These are phyloP conservation scores for Melieria crassipennis DNA, from an alignment of 2,888 invertebrate genomes.

Conservation along the genomic window DNA sequence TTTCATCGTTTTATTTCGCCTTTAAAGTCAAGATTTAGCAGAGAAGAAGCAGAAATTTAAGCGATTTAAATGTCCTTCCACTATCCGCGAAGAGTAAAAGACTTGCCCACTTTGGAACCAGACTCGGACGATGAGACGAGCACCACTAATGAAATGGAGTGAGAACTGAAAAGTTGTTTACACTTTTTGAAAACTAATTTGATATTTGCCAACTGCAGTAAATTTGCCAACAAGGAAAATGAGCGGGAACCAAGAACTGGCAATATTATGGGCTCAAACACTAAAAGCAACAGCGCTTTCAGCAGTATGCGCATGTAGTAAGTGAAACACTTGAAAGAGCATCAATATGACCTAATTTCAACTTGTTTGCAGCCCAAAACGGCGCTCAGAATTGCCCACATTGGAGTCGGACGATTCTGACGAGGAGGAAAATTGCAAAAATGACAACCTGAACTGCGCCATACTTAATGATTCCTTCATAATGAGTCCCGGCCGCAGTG, in stretches of 20 bases:
- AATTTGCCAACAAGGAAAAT: constrained; percentile 48
- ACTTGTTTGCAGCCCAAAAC: constrained; percentile 52
- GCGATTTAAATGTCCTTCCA: constrained; percentile 40
- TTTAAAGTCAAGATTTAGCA: no score
- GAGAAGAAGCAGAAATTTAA: not conserved
- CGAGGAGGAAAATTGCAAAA: constrained; percentile 50
- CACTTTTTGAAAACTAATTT: no score
- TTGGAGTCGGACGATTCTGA: constrained; percentile 61
- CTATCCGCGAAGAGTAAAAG: constrained; percentile 59
- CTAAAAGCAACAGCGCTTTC: constrained; percentile 31
- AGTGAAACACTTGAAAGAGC: constrained; percentile 24
- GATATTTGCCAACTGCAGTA: no score
- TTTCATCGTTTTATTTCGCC: not conserved
- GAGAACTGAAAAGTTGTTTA: no score
- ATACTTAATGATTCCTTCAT: constrained; percentile 63
- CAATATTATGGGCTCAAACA: constrained; percentile 22
- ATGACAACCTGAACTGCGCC: constrained; percentile 62
- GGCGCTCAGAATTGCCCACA: constrained; percentile 59
- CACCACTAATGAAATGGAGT: no score
- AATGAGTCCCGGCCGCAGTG: constrained; percentile 55
- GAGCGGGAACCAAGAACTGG: not conserved
- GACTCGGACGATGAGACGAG: constrained; percentile 60
- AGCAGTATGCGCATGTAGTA: constrained; percentile 47
- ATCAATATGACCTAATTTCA: constrained; percentile 20
- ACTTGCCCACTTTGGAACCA: constrained; percentile 57